Evolutionary conservation across 2,113 vertebrate genomes (phyloP).

Genomic region (Arothron firmamentum): DNA sequence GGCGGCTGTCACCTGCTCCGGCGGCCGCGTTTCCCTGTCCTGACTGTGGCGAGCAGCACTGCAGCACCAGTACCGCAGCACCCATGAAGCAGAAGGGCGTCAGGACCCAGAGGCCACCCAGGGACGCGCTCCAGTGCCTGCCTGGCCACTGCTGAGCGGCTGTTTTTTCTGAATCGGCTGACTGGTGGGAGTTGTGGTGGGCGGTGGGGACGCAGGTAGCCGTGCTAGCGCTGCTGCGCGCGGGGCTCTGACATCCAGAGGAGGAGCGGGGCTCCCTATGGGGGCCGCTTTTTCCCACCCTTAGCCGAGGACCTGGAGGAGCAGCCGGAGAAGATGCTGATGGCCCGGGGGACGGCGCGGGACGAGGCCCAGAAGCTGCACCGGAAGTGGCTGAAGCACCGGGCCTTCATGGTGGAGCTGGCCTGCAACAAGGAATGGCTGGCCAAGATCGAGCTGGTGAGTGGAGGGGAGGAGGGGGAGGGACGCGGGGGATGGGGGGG

Average conservation of each 20-base stretch:
- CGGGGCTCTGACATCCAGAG: conserved; percentile 63
- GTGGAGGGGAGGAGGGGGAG: conserved; percentile 48
- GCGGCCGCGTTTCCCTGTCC: conserved; percentile 62
- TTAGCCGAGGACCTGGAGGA: conserved; percentile 84
- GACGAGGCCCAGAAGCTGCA: conserved; percentile 92
- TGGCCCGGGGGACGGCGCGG: conserved; percentile 89
- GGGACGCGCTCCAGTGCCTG: conserved; percentile 69
- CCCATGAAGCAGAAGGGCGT: conserved; percentile 74
- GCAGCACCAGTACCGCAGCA: conserved; percentile 78
- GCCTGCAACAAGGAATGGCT: conserved; percentile 93
- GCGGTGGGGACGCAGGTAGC: conserved; percentile 68
- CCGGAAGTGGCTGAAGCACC: conserved; percentile 95
- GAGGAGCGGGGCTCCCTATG: conserved; percentile 69
- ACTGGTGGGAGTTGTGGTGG: conserved; percentile 66
- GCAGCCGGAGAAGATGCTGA: conserved; percentile 87
- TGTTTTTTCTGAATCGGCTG: conserved; percentile 72
- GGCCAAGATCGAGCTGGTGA: conserved; percentile 91
- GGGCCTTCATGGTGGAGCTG: conserved; percentile 92
- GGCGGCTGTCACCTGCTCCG: conserved; percentile 62
- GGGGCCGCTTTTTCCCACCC: conserved; percentile 72
- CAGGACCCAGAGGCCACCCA: conserved; percentile 74
- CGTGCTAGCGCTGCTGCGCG: conserved; percentile 64
- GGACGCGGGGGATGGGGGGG: conserved; percentile 38
- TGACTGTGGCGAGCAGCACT: conserved; percentile 76
- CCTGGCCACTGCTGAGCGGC: conserved; percentile 76